Evolutionary conservation across 2,113 vertebrate genomes (phyloP).

Genomic region (Sinocyclocheilus anophthalmus): DNA sequence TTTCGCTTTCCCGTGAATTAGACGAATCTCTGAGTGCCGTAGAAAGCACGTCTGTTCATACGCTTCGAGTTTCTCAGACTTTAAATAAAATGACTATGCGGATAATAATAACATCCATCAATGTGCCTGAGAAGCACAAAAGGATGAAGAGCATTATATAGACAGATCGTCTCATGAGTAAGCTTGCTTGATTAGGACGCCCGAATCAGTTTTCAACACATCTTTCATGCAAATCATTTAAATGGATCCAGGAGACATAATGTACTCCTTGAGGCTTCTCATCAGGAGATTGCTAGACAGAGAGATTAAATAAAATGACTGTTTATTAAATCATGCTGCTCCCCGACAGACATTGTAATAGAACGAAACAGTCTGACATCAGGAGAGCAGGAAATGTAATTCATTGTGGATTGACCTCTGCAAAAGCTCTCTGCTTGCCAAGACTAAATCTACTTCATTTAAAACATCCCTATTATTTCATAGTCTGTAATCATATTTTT

Average conservation of each 20-base stretch:
- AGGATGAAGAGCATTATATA: conserved; percentile 40
- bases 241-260: conserved; percentile 63
- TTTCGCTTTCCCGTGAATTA: conserved; percentile 7
- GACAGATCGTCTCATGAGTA: conserved; percentile 22
- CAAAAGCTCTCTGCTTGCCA: conserved; percentile 35
- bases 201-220: conserved; percentile 61
- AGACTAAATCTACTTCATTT: conserved; percentile 26
- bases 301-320: conserved; percentile 62
- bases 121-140: conserved; percentile 32
- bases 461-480: background rate
- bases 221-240: conserved; percentile 57
- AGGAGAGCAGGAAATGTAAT: conserved; percentile 45
- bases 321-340: conserved; percentile 67
- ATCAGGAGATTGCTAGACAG: conserved; percentile 58
- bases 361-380: conserved; percentile 55
- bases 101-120: conserved; percentile 48
- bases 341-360: conserved; percentile 54
- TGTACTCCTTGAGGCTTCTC: conserved; percentile 65
- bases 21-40: background rate
- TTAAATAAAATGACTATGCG: conserved; percentile 33
- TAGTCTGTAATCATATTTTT: background rate
- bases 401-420: conserved; percentile 46
- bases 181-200: conserved; percentile 54
- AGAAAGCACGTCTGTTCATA: conserved; percentile 10
- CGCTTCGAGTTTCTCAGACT: conserved; percentile 29